phyloP scores from a whole-genome alignment of 2,888 invertebrate genomes.

The Anthophora plumipes region DNA sequence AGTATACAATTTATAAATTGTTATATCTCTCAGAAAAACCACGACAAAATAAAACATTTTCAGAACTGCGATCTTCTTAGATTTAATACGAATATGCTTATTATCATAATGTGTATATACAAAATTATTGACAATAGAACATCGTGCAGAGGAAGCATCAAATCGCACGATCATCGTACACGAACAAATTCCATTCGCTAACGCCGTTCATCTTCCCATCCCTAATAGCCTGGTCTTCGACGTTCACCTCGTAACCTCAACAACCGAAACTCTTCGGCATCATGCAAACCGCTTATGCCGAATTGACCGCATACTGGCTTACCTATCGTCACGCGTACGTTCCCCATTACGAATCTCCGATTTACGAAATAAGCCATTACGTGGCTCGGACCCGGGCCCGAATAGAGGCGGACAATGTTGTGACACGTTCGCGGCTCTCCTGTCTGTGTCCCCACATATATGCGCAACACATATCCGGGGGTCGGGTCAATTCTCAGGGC shows the following conservation, averaged over 20 bases:
- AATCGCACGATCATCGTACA: conserved; percentile 8
- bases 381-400: conserved; percentile 41
- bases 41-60: too few species aligned
- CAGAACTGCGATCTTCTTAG: too few species aligned
- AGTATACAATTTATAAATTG: too few species aligned
- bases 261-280: conserved; percentile 60
- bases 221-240: conserved; percentile 49
- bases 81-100: not conserved
- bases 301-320: conserved; percentile 59
- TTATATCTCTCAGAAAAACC: too few species aligned
- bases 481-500: conserved; percentile 85
- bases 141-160: not conserved
- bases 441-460: conserved; percentile 76
- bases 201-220: conserved; percentile 55
- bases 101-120: not conserved
- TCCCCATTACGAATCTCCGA: conserved; percentile 65
- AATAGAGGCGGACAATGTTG: conserved; percentile 79
- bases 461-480: conserved; percentile 83
- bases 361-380: conserved; percentile 72
- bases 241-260: conserved; percentile 59
- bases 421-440: conserved; percentile 74
- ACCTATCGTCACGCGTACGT: conserved; percentile 56
- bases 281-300: conserved; percentile 62
- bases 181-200: conserved; percentile 23
- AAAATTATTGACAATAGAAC: not conserved